A percentile compares a stretch with the other conserved stretches of the same genome.
phyloP scores from a whole-genome alignment of 2,888 invertebrate species.

The Noctua pronuba region DNA sequence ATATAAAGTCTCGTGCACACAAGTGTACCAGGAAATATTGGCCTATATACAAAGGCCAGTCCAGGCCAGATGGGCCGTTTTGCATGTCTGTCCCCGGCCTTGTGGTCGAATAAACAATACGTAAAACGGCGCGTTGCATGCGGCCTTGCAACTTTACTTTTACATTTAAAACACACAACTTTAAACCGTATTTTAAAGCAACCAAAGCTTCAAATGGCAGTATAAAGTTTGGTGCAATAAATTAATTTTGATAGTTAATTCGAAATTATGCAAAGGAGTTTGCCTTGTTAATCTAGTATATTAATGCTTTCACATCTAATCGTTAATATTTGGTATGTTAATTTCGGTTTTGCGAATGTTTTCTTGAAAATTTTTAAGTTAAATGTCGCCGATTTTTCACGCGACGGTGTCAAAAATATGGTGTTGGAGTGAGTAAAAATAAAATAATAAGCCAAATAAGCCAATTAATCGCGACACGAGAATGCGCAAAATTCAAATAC shows the following conservation, averaged over 20 bases:
- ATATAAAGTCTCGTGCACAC: constrained; percentile 59
- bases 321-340: constrained; percentile 64
- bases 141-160: constrained; percentile 60
- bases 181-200: constrained; percentile 47
- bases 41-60: constrained; percentile 68
- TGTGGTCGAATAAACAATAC: constrained; percentile 70
- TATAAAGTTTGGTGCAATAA: constrained; percentile 42
- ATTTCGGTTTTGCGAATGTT: constrained; percentile 41
- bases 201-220: constrained; percentile 25
- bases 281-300: constrained; percentile 58
- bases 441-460: constrained; percentile 8
- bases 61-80: constrained; percentile 67
- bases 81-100: constrained; percentile 68
- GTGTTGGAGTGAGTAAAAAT: constrained; percentile 30
- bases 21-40: constrained; percentile 66
- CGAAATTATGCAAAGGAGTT: constrained; percentile 67
- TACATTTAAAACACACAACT: constrained; percentile 52
- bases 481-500: constrained; percentile 41
- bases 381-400: constrained; percentile 29
- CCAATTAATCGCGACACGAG: constrained; percentile 57
- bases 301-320: constrained; percentile 65
- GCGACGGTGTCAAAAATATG: constrained; percentile 38
- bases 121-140: constrained; percentile 68
- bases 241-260: constrained; percentile 67
- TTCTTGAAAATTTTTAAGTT: constrained; percentile 29